A percentile compares a stretch with the other conserved stretches of the same genome.
Evolutionary conservation across 2,797 vertebrate genomes (phyloP).

Genomic region (Nothura maculosa): DNA sequence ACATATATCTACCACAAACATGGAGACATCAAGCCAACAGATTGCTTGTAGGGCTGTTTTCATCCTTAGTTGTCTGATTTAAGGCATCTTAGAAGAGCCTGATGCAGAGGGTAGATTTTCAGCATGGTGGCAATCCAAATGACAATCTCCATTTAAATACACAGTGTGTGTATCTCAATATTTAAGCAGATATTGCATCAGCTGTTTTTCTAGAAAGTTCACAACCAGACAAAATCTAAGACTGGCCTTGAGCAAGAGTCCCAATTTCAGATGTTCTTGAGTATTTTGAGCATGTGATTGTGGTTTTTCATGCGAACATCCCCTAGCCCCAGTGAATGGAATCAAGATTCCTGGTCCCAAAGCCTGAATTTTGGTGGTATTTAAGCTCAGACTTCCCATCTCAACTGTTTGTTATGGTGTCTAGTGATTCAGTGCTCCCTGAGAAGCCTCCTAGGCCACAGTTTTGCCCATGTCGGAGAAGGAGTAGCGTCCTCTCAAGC

Average conservation of each 20-base stretch:
- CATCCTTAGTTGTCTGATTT: neutral
- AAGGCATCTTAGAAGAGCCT: neutral
- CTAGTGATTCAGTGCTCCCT: neutral
- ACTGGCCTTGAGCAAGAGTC: neutral
- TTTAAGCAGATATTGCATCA: no score
- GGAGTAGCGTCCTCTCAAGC: neutral
- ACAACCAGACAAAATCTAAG: neutral
- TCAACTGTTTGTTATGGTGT: fast-evolving
- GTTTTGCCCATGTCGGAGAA: neutral
- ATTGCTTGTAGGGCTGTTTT: neutral
- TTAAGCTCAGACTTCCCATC: neutral
- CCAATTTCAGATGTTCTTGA: neutral
- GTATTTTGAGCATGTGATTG: neutral
- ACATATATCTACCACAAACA: neutral
- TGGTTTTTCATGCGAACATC: neutral
- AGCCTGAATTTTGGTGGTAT: neutral
- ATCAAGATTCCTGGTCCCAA: neutral
- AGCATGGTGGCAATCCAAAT: neutral
- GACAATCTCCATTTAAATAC: fast-evolving
- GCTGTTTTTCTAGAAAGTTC: no score
- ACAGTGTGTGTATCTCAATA: neutral
- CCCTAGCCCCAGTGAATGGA: neutral
- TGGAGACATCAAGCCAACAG: neutral
- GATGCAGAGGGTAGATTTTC: neutral
- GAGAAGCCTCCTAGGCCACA: neutral